Evolutionary conservation across 2,797 vertebrate genomes (phyloP).

Genomic region (Orestias chungarensis): DNA sequence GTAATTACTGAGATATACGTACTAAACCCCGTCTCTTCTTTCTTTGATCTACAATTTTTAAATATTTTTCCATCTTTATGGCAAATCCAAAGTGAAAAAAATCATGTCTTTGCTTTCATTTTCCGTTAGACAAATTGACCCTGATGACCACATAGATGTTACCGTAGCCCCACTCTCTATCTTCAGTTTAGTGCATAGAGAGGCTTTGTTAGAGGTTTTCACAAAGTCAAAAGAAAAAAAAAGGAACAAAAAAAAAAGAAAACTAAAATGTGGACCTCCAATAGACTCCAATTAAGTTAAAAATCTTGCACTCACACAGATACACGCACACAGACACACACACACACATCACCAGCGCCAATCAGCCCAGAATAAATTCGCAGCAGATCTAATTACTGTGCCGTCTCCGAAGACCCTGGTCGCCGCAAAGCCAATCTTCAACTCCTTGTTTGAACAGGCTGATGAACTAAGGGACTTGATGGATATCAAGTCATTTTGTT

Average conservation of each 20-base stretch:
- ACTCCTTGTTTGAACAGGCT: constrained; percentile 97
- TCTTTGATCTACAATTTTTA: background rate
- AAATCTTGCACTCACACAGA: constrained; percentile 66
- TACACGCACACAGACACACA: background rate
- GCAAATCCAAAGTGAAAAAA: constrained; percentile 21
- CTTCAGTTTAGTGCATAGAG: constrained; percentile 1
- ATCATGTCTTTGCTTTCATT: constrained; percentile 2
- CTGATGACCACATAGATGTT: constrained; percentile 25
- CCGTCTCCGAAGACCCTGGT: constrained; percentile 92
- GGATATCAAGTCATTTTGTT: constrained; percentile 99
- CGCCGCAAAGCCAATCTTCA: constrained; percentile 87
- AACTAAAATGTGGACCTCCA: constrained; percentile 97
- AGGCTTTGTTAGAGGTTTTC: constrained; percentile 62
- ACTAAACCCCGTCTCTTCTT: background rate
- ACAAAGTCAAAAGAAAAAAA: constrained; percentile 75
- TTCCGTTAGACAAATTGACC: constrained; percentile 43
- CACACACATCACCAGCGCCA: constrained; percentile 74
- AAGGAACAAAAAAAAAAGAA: constrained; percentile 86
- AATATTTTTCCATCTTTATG: constrained; percentile 13
- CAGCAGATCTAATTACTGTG: constrained; percentile 99
- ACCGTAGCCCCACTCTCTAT: constrained; percentile 1
- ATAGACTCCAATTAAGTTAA: constrained; percentile 99
- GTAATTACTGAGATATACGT: constrained; percentile 30
- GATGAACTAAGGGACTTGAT: constrained; percentile 99
- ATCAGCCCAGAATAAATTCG: constrained; percentile 99